phyloP scores from a whole-genome alignment of 2,888 invertebrate species.

The Hoplodrina blanda region DNA sequence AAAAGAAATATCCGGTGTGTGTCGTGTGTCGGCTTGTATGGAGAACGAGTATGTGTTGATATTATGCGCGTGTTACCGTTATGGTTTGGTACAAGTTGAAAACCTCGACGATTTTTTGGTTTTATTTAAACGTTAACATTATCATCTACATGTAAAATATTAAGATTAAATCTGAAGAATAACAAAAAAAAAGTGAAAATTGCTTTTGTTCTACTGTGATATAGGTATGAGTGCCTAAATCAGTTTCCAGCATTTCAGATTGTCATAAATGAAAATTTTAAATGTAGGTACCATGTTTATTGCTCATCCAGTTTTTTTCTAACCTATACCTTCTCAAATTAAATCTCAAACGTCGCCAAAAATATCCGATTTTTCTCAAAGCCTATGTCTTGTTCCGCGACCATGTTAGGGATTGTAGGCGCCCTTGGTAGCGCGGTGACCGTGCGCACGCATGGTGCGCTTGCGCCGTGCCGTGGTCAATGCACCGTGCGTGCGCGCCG shows the following conservation, averaged over 20 bases:
- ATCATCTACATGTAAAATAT: neutral
- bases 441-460: constrained; percentile 72
- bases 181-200: neutral
- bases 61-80: constrained; percentile 76
- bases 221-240: too few species aligned
- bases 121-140: too few species aligned
- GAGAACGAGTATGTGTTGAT: constrained; percentile 64
- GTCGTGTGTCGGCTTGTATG: constrained; percentile 67
- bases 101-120: neutral
- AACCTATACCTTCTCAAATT: neutral
- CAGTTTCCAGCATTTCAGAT: too few species aligned
- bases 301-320: too few species aligned
- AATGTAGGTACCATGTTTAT: too few species aligned
- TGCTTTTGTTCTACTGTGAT: neutral
- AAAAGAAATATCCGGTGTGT: constrained; percentile 70
- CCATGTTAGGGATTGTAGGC: constrained; percentile 85
- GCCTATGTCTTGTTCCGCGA: constrained; percentile 58
- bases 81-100: constrained; percentile 64
- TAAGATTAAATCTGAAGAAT: neutral
- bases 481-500: constrained; percentile 58
- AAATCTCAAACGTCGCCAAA: neutral
- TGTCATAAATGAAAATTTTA: too few species aligned
- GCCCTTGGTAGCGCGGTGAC: constrained; percentile 84
- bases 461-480: constrained; percentile 58
- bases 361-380: constrained; percentile 18